These are phyloP conservation scores for Hirudinaria manillensis DNA, from an alignment of 2,888 invertebrate genomes.

Conservation along the genomic window DNA sequence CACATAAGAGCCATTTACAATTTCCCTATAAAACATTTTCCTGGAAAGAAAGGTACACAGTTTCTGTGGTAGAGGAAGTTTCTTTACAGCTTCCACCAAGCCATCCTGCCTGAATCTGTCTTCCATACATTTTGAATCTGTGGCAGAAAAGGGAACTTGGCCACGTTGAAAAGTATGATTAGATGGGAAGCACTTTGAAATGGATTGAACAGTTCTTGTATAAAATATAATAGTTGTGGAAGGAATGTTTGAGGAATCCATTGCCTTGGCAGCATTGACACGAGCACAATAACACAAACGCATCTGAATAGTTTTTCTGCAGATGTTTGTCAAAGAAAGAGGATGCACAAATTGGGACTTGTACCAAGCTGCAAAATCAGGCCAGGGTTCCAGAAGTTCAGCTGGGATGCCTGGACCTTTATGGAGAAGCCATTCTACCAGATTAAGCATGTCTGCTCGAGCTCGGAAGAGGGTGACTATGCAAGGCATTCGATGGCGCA, in stretches of 20 bases:
- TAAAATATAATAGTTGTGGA: not conserved
- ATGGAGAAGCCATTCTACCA: conserved; percentile 53
- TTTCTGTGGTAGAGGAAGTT: conserved; percentile 49
- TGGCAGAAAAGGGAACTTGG: not conserved
- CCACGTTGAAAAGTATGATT: not conserved
- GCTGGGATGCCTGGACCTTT: conserved; percentile 49
- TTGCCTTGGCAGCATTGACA: not conserved
- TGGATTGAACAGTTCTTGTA: conserved; percentile 15
- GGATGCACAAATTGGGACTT: conserved; percentile 46
- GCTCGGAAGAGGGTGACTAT: conserved; percentile 49
- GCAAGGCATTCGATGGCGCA: conserved; percentile 50
- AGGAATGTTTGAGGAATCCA: not conserved
- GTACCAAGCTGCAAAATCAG: conserved; percentile 46
- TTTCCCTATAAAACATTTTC: conserved; percentile 46
- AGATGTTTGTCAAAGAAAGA: conserved; percentile 50
- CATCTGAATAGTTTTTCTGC: conserved; percentile 52
- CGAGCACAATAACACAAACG: conserved; percentile 38
- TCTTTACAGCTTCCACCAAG: conserved; percentile 45
- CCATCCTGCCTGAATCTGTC: conserved; percentile 36
- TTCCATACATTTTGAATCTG: not conserved
- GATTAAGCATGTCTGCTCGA: conserved; percentile 54
- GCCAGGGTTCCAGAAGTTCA: conserved; percentile 42
- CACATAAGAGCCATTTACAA: too few species aligned
- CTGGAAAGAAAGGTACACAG: conserved; percentile 48
- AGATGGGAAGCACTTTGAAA: conserved; percentile 25